Percentiles rank a stretch among this genome's conserved stretches.
phyloP scores from a whole-genome alignment of 2,113 vertebrate genomes.

The Glaucomys volans region DNA sequence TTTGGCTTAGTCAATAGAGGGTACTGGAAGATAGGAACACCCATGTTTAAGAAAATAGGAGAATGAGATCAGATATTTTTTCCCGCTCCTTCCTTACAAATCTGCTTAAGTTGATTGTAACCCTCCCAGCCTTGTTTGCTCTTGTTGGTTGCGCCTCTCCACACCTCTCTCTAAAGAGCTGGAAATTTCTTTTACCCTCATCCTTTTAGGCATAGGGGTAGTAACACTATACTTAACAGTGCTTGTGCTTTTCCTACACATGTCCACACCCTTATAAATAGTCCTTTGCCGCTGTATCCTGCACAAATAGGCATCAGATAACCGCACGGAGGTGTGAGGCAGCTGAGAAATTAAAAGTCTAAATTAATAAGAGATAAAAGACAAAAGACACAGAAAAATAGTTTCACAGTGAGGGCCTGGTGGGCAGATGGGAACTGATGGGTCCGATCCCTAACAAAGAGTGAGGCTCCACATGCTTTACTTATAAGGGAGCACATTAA shows the following conservation, averaged over 20 bases:
- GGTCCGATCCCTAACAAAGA: no score
- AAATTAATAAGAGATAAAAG: no score
- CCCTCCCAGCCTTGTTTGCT: neutral
- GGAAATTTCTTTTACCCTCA: neutral
- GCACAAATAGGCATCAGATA: no score
- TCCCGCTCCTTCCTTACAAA: neutral
- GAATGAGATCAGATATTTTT: neutral
- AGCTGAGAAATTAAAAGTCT: no score
- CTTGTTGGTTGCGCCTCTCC: neutral
- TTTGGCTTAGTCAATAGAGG: neutral
- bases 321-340: no score
- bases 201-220: neutral
- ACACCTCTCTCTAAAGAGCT: neutral
- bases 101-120: neutral
- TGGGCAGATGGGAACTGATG: no score
- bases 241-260: neutral
- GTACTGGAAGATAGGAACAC: neutral
- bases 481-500: no score
- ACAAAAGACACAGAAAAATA: no score
- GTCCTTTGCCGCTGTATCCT: no score
- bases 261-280: neutral
- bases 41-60: neutral
- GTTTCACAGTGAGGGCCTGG: no score
- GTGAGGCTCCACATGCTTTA: no score
- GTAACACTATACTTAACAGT: neutral